Percentiles rank a stretch among this genome's conserved stretches.
These are phyloP conservation scores for Pterocles burchelli DNA, from an alignment of 2,113 vertebrate genomes.

Conservation along the genomic window DNA sequence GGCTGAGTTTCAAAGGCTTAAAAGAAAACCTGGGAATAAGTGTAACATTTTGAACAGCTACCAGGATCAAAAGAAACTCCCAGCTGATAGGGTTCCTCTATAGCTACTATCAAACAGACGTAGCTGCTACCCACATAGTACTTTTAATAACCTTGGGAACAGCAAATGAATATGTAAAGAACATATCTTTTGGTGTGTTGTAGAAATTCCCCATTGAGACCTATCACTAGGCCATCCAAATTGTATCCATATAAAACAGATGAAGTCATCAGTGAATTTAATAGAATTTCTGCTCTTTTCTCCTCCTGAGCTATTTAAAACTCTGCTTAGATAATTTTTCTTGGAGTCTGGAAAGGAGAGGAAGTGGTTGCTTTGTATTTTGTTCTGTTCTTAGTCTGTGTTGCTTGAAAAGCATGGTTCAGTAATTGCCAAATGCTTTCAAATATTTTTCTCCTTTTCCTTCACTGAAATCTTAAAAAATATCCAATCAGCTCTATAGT, in stretches of 20 bases:
- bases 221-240: neutral
- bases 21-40: neutral
- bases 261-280: neutral
- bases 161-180: neutral
- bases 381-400: neutral
- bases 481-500: neutral
- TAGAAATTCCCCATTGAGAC: neutral
- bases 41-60: neutral
- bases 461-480: neutral
- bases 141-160: neutral
- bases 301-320: neutral
- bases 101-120: neutral
- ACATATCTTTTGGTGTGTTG: neutral
- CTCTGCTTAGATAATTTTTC: neutral
- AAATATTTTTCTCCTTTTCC: neutral
- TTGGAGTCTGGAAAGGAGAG: neutral
- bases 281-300: neutral
- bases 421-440: constrained; percentile 11
- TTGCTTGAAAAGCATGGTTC: neutral
- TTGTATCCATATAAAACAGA: neutral
- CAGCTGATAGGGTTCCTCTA: neutral
- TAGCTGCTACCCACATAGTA: neutral
- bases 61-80: neutral
- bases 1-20: neutral
- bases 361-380: neutral